A percentile compares a stretch with the other conserved stretches of the same genome.
Conservation (phyloP, 2,888 invertebrate species). For the Nemotelus nigrinus region DNA sequence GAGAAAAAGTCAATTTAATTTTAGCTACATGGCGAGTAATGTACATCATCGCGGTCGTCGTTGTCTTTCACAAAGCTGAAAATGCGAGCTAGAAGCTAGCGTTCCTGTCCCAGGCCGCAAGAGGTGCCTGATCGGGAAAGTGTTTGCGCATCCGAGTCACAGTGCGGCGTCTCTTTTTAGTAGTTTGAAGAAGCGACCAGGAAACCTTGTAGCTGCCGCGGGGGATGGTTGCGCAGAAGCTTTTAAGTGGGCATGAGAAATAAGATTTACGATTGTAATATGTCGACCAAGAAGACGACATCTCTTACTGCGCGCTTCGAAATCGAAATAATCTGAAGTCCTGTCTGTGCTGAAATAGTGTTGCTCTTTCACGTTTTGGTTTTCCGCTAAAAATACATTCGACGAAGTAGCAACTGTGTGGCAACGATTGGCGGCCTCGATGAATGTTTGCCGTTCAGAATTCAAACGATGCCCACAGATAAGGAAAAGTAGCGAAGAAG, state of each 20-base stretch:
- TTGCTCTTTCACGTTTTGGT: neutral
- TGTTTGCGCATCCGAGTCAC: neutral
- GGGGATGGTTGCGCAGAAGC: neutral
- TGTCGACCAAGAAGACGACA: constrained; percentile 35
- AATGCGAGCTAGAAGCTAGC: neutral
- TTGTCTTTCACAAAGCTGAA: neutral
- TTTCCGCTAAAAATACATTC: constrained; percentile 34
- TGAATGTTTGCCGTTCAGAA: neutral
- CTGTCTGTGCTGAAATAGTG: neutral
- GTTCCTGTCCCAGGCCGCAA: neutral
- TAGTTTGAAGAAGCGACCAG: neutral
- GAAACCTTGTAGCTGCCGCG: neutral
- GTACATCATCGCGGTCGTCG: neutral
- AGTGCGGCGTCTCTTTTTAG: too few species aligned
- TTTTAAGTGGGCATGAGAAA: constrained; percentile 24
- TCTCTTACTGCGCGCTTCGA: constrained; percentile 7
- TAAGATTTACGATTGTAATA: constrained; percentile 31
- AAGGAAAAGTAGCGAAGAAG: too few species aligned
- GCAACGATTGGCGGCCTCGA: neutral
- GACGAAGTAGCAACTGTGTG: constrained; percentile 20
- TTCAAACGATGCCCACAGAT: too few species aligned
- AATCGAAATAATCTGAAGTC: constrained; percentile 21
- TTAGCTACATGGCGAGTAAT: constrained; percentile 15
- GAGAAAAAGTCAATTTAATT: constrained; percentile 32
- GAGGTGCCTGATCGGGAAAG: neutral